phyloP scores from a whole-genome alignment of 2,113 vertebrate genomes.

The Pelobates fuscus region DNA sequence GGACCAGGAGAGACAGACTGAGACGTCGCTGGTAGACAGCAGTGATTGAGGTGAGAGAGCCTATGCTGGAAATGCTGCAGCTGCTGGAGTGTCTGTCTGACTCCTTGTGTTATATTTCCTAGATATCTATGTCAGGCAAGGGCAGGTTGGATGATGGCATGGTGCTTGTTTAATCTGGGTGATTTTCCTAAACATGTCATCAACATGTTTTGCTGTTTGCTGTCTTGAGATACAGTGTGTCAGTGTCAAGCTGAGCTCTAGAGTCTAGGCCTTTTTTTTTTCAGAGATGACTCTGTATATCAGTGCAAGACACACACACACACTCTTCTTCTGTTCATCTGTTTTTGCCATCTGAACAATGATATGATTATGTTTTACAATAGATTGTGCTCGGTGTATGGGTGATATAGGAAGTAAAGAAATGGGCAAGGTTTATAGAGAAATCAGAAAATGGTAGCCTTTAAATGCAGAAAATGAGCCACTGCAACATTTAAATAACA shows the following conservation, averaged over 20 bases:
- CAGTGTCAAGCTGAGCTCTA: neutral
- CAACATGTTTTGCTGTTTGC: too few species aligned
- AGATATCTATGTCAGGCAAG: too few species aligned
- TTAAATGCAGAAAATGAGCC: too few species aligned
- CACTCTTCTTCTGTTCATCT: too few species aligned
- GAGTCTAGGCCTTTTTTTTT: slow-evolving; percentile 30
- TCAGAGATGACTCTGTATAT: slow-evolving; percentile 11
- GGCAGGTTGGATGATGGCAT: too few species aligned
- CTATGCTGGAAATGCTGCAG: neutral
- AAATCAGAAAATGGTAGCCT: too few species aligned
- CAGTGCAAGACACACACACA: neutral
- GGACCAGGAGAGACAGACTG: slow-evolving; percentile 24
- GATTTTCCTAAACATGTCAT: neutral
- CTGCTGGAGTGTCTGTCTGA: neutral
- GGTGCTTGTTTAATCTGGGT: neutral
- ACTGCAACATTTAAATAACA: too few species aligned
- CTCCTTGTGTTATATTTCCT: neutral
- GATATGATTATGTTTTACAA: too few species aligned
- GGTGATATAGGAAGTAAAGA: neutral
- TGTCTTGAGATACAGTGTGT: neutral
- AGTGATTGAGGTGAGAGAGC: slow-evolving; percentile 28
- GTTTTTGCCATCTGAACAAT: too few species aligned
- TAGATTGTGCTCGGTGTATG: too few species aligned
- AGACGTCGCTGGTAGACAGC: slow-evolving; percentile 7
- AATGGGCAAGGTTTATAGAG: too few species aligned